Percentiles rank a stretch among this genome's conserved stretches.
These are phyloP conservation scores for Tetraodon nigroviridis DNA, from an alignment of 2,113 vertebrate species.

Conservation along the genomic window DNA sequence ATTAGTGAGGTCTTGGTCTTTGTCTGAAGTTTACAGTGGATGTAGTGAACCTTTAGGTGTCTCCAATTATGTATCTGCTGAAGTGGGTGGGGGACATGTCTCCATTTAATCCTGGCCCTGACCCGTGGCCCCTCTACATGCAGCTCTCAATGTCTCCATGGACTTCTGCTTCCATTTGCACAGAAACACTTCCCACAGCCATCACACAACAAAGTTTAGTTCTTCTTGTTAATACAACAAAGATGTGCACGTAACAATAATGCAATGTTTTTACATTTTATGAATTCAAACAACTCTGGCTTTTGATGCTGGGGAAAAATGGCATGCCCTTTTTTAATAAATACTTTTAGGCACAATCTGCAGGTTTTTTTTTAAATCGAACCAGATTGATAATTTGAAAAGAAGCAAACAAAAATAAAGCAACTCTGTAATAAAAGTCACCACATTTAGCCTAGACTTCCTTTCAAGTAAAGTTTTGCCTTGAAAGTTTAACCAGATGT, in stretches of 20 bases:
- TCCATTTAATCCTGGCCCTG: background rate
- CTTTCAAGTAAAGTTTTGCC: too few species aligned
- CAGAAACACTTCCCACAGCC: conserved; percentile 11
- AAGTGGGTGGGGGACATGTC: background rate
- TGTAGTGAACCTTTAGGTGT: conserved; percentile 55
- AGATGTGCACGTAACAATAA: conserved; percentile 6
- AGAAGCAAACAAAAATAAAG: background rate
- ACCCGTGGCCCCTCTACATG: background rate
- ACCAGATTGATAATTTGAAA: conserved; percentile 1
- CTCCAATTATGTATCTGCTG: conserved; percentile 41
- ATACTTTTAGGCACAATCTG: background rate
- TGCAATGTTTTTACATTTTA: background rate
- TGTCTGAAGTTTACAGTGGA: conserved; percentile 29
- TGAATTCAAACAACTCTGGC: conserved; percentile 2
- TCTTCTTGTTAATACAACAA: conserved; percentile 14
- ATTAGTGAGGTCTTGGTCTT: background rate
- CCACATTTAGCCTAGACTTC: too few species aligned
- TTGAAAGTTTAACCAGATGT: too few species aligned
- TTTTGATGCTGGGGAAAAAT: background rate
- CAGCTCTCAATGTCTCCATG: background rate
- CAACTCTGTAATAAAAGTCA: too few species aligned
- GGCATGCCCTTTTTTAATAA: too few species aligned
- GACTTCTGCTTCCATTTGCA: conserved; percentile 13
- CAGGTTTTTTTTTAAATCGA: too few species aligned
- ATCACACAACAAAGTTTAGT: background rate